Evolutionary conservation across 2,888 invertebrate species (phyloP), one percentile per base, ranked within the genome.

Genomic region (Eupithecia pulchellata): DNA sequence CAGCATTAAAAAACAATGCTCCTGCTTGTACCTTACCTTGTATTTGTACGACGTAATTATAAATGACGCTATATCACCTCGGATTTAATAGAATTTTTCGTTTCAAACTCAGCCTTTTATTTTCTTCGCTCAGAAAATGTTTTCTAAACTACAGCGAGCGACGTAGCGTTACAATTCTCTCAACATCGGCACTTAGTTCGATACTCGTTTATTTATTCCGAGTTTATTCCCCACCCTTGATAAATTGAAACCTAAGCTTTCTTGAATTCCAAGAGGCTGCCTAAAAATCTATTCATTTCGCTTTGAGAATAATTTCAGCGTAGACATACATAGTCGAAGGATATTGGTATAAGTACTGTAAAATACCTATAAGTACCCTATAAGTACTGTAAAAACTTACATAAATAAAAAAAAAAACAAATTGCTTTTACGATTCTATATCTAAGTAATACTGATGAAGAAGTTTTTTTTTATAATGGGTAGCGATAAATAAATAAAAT

Each of bases 201-300:
- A 17, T 57, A 17, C 57, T 57, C 11, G 17, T 6, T 57, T 57
- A 29, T 57, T 57, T 29, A 57, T 29, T 57, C 29, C 29, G 52
- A 52, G 52, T 20, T 52, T 52, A 52, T 52, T 52, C 25, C 25
- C 17, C 29, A 29, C 29, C 17, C 57, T 57, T 57, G 29, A 57
- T 57, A 57, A 57, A 57, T 57, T 57, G 17, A 17, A 29, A 57
- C 57, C 1, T 57, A 57, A 57, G 57, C 57, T 57, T 57, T 57
- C 55, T 57, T 57, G 5, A 29, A 27, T 6, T 29, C 14, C 55
- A 29, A 29, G 4, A 25, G 42, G n/a, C 8, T 27, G 27, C 5
- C 4, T 42, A 42, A 27, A 39, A 14, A 9, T 20, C 27, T 27
- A 55, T n/a, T 39, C n/a, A 42, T 42, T 42, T 42, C 42, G 4